Base-by-base conservation (phyloP, 2,797 vertebrate genomes). In the Bradypus variegatus region DNA sequence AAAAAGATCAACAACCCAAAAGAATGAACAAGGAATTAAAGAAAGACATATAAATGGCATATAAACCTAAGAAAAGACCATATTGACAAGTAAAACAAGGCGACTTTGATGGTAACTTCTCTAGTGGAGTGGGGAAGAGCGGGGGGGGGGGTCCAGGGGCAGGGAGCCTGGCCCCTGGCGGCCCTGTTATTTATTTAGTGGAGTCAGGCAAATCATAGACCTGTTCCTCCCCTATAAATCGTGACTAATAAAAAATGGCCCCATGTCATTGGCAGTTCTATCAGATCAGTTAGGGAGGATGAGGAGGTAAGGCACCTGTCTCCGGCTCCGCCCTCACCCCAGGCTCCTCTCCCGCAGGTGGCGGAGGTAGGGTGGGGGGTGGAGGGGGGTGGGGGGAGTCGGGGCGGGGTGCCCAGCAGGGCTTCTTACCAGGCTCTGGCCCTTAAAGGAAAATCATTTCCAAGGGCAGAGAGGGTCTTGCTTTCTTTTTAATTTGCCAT, bases 181-280 rank as follows among this genome's bases (percentile, higher is more conserved):
- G 7, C 25, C 29, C 33, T 48, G 2, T 55, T 55, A 79, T 65
- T 70, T 81, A 60, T 67, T 82, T 81, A 67, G 73, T 77, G 31
- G 15, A 79, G 5, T 79, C 50, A 78, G 58, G 53, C 41, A 92
- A 89, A 55, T 38, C 38, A 73, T 5, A 41, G 38, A n/a, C 69
- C 31, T 62, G 81, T 94, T 93, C 67, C 62, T 88, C 29, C n/a
- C 11, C 10, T 77, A 50, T 69, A 75, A 80, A 62, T 73, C 0
- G 13, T 93, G 81, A 87, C 53, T 95, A 83, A 88, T 86, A 89
- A 69, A 41, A 70, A 86, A 80, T 72, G 64, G 27, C 60, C 86
- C 62, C 55, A 45, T 67, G 75, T 93, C 67, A 80, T 18, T 58
- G 21, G 41, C 31, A 41, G 23, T 55, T 83, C 21, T 80, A 60